These are phyloP conservation scores for Melinaea menophilus DNA, from an alignment of 2,888 invertebrate species.

Conservation along the genomic window DNA sequence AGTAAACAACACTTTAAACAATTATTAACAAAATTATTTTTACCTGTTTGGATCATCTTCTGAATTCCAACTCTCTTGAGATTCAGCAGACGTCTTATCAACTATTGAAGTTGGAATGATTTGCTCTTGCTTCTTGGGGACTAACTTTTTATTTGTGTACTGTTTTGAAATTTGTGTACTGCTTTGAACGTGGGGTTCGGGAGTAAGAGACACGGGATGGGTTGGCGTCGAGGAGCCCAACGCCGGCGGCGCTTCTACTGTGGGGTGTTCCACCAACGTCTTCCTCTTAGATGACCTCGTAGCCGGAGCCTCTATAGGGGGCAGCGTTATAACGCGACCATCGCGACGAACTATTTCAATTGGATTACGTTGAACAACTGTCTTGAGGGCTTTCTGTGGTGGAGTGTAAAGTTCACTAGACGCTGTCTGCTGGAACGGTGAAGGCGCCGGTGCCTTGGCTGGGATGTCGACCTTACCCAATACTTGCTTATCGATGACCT, in stretches of 20 bases:
- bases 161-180: slow-evolving; percentile 52
- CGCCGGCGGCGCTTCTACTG: slow-evolving; percentile 25
- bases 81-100: slow-evolving; percentile 73
- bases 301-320: slow-evolving; percentile 90
- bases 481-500: slow-evolving; percentile 83
- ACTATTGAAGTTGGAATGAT: slow-evolving; percentile 38
- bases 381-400: slow-evolving; percentile 54
- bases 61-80: slow-evolving; percentile 84
- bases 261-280: slow-evolving; percentile 60
- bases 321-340: slow-evolving; percentile 86
- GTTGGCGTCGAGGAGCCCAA: slow-evolving; percentile 39
- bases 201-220: slow-evolving; percentile 39
- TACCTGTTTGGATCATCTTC: slow-evolving; percentile 94
- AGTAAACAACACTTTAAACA: neutral
- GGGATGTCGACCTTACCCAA: slow-evolving; percentile 67
- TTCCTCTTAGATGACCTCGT: slow-evolving; percentile 85
- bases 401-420: slow-evolving; percentile 47
- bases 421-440: slow-evolving; percentile 40
- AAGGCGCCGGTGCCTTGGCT: slow-evolving; percentile 40
- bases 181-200: slow-evolving; percentile 49
- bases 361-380: slow-evolving; percentile 63
- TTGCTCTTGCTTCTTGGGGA: slow-evolving; percentile 52
- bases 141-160: slow-evolving; percentile 60
- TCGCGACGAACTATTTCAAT: slow-evolving; percentile 86
- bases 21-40: slow-evolving; percentile 1